Evolutionary conservation across 2,113 vertebrate genomes (phyloP).

Genomic region (Odontophorus gujanensis): DNA sequence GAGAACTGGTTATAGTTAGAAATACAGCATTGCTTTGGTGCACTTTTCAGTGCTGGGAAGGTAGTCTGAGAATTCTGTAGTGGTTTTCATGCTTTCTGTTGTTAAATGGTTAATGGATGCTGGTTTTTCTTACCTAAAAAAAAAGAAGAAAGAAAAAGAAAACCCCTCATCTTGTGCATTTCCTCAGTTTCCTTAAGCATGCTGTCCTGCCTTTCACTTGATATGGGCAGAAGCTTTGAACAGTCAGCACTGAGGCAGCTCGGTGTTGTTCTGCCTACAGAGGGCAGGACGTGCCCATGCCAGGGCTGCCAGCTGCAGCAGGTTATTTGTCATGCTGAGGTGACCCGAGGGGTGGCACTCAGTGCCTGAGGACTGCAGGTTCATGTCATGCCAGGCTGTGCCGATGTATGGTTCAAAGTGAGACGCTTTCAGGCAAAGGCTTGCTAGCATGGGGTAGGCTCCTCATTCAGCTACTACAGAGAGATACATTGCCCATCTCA

Average conservation of each 20-base stretch:
- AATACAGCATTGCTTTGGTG: not conserved
- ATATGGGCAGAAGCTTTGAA: not conserved
- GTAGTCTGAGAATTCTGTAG: not conserved
- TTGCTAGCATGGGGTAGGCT: not conserved
- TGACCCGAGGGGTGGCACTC: too few species aligned
- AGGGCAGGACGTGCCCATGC: not conserved
- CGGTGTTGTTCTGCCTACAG: not conserved
- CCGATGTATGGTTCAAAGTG: not conserved
- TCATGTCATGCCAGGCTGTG: too few species aligned
- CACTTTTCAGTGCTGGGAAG: not conserved
- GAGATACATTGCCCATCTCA: not conserved
- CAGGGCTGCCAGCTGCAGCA: not conserved
- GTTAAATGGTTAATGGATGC: not conserved
- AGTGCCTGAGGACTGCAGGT: not conserved
- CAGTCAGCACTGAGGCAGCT: not conserved
- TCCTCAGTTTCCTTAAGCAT: not conserved
- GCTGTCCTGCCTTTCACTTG: rapidly evolving
- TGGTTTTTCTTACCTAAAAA: not conserved
- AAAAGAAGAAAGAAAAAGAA: not conserved
- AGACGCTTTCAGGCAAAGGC: not conserved
- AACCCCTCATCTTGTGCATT: not conserved
- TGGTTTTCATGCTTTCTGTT: not conserved
- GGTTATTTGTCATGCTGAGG: rapidly evolving
- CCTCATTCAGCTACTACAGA: not conserved
- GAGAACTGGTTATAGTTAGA: not conserved